These are phyloP conservation scores for Cladorhizidae sp. DNA, from an alignment of 37 sponge, comb jelly and placozoan species.

Conservation along the genomic window DNA sequence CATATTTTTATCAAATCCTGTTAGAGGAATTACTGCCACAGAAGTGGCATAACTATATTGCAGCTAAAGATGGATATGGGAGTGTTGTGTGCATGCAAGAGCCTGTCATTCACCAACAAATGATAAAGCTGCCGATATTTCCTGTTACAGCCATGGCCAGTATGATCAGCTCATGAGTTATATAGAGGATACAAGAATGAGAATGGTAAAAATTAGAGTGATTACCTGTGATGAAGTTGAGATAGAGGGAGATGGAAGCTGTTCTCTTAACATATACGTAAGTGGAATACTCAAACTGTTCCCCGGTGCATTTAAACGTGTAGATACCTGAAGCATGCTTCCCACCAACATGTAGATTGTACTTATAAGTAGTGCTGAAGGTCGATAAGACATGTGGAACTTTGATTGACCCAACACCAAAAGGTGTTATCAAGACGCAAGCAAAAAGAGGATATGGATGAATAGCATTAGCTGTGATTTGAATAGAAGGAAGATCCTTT, in stretches of 20 bases:
- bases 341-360: neutral
- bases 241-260: neutral
- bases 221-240: neutral
- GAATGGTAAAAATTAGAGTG: no score
- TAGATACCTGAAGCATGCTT: neutral
- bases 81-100: no score
- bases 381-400: no score
- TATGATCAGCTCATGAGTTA: no score
- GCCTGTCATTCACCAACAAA: no score
- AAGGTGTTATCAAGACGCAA: neutral
- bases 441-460: neutral
- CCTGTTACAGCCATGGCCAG: no score
- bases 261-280: neutral
- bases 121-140: no score
- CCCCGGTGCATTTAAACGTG: slow-evolving; percentile 6
- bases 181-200: no score
- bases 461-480: neutral
- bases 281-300: neutral
- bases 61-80: no score
- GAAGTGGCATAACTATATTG: no score
- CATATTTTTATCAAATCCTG: no score
- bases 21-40: no score
- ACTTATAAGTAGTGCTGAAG: neutral
- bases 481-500: neutral
- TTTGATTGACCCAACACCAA: neutral